phyloP scores from a whole-genome alignment of 2,797 vertebrate species.

The Pangasius larnaudii region DNA sequence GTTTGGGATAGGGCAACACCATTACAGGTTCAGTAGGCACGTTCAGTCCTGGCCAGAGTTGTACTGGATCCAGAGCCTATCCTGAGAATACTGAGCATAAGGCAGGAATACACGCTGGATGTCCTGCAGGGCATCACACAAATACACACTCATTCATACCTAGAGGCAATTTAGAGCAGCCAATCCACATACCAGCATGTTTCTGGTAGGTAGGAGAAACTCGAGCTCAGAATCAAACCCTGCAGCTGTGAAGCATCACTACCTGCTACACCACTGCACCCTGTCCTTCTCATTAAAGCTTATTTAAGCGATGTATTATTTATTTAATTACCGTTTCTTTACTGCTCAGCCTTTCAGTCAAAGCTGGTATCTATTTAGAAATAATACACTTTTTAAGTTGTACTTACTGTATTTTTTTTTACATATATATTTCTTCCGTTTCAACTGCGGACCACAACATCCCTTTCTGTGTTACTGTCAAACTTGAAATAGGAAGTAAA shows the following conservation, averaged over 20 bases:
- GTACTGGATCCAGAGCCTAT: neutral
- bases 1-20: neutral
- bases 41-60: neutral
- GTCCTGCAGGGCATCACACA: neutral
- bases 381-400: neutral
- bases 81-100: neutral
- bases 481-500: conserved; percentile 9
- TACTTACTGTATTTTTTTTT: neutral
- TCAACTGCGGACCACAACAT: neutral
- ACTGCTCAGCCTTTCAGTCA: neutral
- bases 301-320: neutral
- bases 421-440: neutral
- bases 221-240: neutral
- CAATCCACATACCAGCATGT: neutral
- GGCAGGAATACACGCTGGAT: neutral
- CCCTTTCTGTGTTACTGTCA: neutral
- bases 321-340: neutral
- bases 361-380: neutral
- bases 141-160: neutral
- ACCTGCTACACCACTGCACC: neutral
- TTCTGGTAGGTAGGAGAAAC: neutral
- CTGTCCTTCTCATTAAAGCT: neutral
- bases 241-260: neutral
- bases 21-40: neutral
- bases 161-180: neutral